Evolutionary conservation across 2,797 vertebrate species (phyloP).

Genomic region (Pteropus rufus): DNA sequence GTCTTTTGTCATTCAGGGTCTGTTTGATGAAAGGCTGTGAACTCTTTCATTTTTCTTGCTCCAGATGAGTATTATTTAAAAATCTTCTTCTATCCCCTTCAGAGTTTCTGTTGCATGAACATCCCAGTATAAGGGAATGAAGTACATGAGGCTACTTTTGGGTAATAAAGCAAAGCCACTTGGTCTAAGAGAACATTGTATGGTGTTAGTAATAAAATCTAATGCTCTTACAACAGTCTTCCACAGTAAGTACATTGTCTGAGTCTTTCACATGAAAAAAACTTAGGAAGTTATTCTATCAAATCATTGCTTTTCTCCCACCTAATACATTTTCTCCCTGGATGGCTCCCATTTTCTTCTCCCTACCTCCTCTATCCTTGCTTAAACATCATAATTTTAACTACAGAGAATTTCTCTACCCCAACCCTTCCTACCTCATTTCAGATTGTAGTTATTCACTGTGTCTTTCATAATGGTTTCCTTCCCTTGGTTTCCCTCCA

Average conservation of each 20-base stretch:
- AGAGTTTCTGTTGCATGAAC: background rate
- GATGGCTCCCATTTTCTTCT: background rate
- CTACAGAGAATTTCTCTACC: background rate
- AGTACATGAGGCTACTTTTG: background rate
- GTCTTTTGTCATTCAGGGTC: background rate
- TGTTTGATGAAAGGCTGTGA: background rate
- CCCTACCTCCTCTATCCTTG: background rate
- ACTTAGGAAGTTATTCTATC: background rate
- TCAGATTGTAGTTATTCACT: background rate
- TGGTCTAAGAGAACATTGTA: background rate
- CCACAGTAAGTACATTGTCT: background rate
- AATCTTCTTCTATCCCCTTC: accelerated
- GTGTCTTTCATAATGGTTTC: background rate
- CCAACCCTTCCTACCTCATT: background rate
- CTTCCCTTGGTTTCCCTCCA: background rate
- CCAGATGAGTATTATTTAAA: background rate
- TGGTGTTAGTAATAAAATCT: background rate
- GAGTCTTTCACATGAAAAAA: background rate
- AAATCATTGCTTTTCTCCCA: background rate
- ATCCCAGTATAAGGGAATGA: background rate
- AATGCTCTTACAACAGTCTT: background rate
- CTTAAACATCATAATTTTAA: background rate
- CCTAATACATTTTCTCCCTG: background rate
- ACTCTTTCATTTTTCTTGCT: background rate
- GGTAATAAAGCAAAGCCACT: background rate